Percentiles rank a stretch among this genome's conserved stretches.
These are phyloP conservation scores for Pseudotriccus pelzelni DNA, from an alignment of 2,797 vertebrate genomes.

Conservation along the genomic window DNA sequence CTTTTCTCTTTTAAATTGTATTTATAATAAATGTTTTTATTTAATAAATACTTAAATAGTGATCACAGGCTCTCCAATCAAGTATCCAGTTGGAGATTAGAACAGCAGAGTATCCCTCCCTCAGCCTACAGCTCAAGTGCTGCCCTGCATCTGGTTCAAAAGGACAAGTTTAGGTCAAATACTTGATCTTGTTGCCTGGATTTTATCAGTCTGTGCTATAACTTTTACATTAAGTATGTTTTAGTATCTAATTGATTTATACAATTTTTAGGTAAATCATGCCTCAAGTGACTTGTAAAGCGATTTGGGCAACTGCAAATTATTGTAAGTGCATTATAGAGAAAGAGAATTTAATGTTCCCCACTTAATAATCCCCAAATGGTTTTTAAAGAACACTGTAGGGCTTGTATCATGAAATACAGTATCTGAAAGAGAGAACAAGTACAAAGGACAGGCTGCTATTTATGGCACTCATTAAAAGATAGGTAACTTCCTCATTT, in stretches of 20 bases:
- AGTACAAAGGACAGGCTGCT: not conserved
- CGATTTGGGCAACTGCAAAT: constrained; percentile 21
- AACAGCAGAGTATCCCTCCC: not conserved
- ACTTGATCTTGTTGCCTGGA: constrained; percentile 8
- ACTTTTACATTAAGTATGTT: not conserved
- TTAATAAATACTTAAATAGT: not conserved
- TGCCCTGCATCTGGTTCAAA: not conserved
- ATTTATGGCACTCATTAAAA: not conserved
- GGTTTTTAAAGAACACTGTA: constrained; percentile 32
- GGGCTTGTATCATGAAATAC: not conserved
- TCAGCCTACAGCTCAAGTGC: not conserved
- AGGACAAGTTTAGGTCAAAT: constrained; percentile 45
- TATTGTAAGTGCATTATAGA: not conserved
- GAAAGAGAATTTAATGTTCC: constrained; percentile 20
- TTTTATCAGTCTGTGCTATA: constrained; percentile 2
- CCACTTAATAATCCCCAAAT: constrained; percentile 39
- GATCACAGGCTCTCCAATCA: not conserved
- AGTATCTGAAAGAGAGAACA: not conserved
- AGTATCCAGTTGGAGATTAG: not conserved
- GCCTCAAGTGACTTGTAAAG: constrained; percentile 19
- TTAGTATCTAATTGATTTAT: constrained; percentile 28
- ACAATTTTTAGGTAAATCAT: constrained; percentile 44
- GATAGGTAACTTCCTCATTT: not conserved
- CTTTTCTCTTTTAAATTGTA: not conserved
- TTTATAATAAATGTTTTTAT: not conserved